phyloP scores from a whole-genome alignment of 2,113 vertebrate species.

The Aythya baeri region DNA sequence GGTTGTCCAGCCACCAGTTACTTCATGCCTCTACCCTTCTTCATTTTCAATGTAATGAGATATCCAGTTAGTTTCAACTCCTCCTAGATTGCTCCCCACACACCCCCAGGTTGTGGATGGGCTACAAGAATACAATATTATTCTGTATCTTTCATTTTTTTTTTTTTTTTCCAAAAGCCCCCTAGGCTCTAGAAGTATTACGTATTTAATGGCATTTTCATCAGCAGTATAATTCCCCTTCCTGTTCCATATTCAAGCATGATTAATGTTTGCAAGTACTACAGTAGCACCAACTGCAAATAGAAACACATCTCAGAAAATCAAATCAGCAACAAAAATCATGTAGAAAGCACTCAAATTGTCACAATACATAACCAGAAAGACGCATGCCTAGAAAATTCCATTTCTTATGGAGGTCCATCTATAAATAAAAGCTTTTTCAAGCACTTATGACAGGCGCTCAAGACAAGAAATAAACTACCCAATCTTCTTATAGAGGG shows the following conservation, averaged over 20 bases:
- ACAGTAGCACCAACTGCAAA: not conserved
- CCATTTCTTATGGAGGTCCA: not conserved
- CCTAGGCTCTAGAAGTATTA: not conserved
- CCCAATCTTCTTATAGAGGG: not conserved
- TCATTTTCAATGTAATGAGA: not conserved
- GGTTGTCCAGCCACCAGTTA: slow-evolving; percentile 13
- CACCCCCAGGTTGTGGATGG: not conserved
- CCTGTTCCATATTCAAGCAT: not conserved
- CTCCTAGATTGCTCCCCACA: not conserved
- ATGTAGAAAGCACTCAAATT: accelerated
- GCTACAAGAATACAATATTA: not conserved
- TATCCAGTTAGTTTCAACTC: not conserved
- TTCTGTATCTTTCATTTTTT: not conserved
- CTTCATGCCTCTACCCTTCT: not conserved
- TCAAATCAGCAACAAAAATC: not conserved
- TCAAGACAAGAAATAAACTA: not conserved
- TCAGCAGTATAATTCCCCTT: not conserved
- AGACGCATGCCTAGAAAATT: not conserved
- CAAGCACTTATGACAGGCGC: not conserved
- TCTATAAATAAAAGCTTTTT: not conserved
- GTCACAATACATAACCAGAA: not conserved
- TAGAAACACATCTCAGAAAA: not conserved
- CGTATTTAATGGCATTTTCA: not conserved
- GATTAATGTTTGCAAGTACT: not conserved
- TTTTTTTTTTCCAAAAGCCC: not conserved